Conservation (phyloP, 1,140 invertebrate species). For the Paraescarpia echinospica region DNA sequence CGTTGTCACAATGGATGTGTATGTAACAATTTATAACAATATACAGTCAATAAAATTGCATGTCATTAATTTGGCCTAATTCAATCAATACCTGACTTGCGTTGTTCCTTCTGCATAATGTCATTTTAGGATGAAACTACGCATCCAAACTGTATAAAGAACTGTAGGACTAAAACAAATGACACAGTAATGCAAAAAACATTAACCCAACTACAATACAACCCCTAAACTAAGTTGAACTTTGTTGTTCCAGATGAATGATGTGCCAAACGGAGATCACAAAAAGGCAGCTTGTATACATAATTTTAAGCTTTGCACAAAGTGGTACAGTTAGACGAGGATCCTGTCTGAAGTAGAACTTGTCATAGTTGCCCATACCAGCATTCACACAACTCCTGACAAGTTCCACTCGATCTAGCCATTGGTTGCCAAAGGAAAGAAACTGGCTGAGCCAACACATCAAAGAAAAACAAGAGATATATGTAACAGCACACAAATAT, state of each 20-base stretch:
- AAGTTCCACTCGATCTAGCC: background rate
- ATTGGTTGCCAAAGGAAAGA: constrained; percentile 1
- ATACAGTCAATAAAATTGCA: too few relatives aligned
- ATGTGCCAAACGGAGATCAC: background rate
- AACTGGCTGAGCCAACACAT: background rate
- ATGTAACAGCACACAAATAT: background rate
- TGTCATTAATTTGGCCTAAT: too few relatives aligned
- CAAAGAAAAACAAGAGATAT: background rate
- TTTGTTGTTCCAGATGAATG: too few relatives aligned
- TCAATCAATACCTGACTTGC: too few relatives aligned
- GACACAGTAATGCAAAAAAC: background rate
- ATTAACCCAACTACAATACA: background rate
- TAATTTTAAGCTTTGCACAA: background rate
- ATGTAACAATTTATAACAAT: too few relatives aligned
- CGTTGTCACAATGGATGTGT: too few relatives aligned
- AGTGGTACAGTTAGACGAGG: background rate
- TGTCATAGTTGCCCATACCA: background rate
- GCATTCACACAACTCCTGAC: background rate
- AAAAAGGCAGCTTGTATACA: background rate
- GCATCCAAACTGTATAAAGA: too few relatives aligned
- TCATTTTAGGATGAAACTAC: too few relatives aligned
- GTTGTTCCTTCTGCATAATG: too few relatives aligned
- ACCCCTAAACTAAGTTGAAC: background rate
- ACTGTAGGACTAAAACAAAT: background rate
- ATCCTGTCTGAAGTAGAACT: background rate